Conservation (phyloP, 2,888 invertebrate species). For the Gryllus longicercus region DNA sequence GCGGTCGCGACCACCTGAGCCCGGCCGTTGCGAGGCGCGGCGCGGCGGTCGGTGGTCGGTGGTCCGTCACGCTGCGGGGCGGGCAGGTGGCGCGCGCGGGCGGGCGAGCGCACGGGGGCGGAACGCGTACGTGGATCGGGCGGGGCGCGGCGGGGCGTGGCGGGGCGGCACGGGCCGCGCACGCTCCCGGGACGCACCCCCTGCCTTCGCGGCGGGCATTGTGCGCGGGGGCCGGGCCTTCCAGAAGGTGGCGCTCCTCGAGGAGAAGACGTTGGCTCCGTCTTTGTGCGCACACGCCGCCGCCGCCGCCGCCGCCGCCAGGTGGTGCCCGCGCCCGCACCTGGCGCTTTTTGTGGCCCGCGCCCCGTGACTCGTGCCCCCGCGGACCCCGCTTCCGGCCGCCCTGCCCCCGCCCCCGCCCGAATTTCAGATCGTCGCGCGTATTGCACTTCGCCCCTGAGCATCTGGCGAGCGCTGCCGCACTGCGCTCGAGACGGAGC, state of each 20-base stretch:
- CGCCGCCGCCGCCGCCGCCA: not conserved
- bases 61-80: no score
- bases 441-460: not conserved
- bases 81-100: not conserved
- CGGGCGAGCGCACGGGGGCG: no score
- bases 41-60: no score
- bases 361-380: not conserved
- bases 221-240: not conserved
- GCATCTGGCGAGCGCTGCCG: not conserved
- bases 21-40: no score
- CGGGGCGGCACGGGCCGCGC: not conserved
- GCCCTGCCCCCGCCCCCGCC: not conserved
- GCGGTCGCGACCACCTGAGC: no score
- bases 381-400: not conserved
- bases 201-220: not conserved
- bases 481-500: not conserved
- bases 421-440: constrained; percentile 17
- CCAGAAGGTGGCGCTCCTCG: not conserved
- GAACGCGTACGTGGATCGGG: not conserved
- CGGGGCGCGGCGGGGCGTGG: not conserved
- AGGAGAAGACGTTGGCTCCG: not conserved
- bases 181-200: not conserved
- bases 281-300: not conserved
- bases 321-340: not conserved
- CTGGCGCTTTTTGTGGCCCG: not conserved